phyloP scores from a whole-genome alignment of 2,113 vertebrate genomes.

The Sturnus vulgaris region DNA sequence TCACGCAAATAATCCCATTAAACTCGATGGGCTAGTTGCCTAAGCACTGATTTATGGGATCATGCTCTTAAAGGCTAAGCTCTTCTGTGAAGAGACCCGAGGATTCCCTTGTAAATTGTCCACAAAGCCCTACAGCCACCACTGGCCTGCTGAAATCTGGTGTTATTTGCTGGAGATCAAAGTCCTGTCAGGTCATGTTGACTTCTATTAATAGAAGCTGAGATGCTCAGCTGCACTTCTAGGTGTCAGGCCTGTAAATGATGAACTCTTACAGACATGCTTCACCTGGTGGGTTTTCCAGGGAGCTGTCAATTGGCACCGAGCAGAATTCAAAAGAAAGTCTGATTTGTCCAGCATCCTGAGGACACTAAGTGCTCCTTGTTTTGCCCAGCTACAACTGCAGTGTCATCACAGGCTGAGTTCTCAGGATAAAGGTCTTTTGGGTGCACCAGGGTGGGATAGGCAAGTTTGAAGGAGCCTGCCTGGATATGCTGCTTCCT shows the following conservation, averaged over 20 bases:
- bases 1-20: constrained; percentile 26
- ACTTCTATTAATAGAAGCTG: constrained; percentile 27
- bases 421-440: background rate
- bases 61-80: constrained; percentile 55
- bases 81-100: constrained; percentile 1
- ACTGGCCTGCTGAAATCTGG: background rate
- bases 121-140: background rate
- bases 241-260: background rate
- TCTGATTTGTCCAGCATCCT: background rate
- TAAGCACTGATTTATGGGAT: constrained; percentile 41
- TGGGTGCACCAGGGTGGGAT: background rate
- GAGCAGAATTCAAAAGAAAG: background rate
- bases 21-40: constrained; percentile 37
- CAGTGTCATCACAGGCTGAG: background rate
- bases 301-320: background rate
- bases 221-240: background rate
- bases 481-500: background rate
- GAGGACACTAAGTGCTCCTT: background rate
- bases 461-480: background rate
- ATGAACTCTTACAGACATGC: background rate
- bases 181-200: constrained; percentile 31
- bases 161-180: constrained; percentile 36
- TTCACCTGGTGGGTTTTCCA: background rate
- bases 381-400: background rate
- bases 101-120: background rate